Evolutionary conservation across 2,113 vertebrate species (phyloP).

Genomic region (Mugil cephalus): DNA sequence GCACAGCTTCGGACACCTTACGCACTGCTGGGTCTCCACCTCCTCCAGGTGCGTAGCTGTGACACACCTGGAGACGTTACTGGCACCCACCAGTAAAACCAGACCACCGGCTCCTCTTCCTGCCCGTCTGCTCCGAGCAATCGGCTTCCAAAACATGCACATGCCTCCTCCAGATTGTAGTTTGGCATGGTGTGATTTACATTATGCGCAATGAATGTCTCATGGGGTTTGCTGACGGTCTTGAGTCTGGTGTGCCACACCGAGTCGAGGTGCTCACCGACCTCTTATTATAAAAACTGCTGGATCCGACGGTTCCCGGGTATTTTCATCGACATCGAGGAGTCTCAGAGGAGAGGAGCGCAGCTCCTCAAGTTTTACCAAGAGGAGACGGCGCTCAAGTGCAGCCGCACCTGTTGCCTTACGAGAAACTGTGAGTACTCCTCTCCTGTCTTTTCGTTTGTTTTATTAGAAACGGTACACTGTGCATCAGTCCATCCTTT

Average conservation of each 20-base stretch:
- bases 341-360: slow-evolving; percentile 89
- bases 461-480: not conserved
- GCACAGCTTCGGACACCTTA: not conserved
- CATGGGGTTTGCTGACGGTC: slow-evolving; percentile 79
- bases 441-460: accelerated
- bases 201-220: slow-evolving; percentile 82
- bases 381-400: slow-evolving; percentile 87
- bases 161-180: not conserved
- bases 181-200: slow-evolving; percentile 55
- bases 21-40: slow-evolving; percentile 59
- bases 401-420: slow-evolving; percentile 92
- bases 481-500: too few relatives aligned
- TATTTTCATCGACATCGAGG: slow-evolving; percentile 86
- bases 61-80: slow-evolving; percentile 58
- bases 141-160: slow-evolving; percentile 25
- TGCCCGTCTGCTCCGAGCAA: slow-evolving; percentile 5
- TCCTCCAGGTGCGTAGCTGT: slow-evolving; percentile 44
- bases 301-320: slow-evolving; percentile 94
- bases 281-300: slow-evolving; percentile 90
- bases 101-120: slow-evolving; percentile 27
- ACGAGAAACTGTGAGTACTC: slow-evolving; percentile 81
- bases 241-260: slow-evolving; percentile 71
- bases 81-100: slow-evolving; percentile 44
- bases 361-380: slow-evolving; percentile 85
- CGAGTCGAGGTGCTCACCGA: slow-evolving; percentile 87